Percentiles rank a stretch among this genome's conserved stretches.
These are phyloP conservation scores for Mionectes olivaceus DNA, from an alignment of 2,797 vertebrate genomes.

Conservation along the genomic window DNA sequence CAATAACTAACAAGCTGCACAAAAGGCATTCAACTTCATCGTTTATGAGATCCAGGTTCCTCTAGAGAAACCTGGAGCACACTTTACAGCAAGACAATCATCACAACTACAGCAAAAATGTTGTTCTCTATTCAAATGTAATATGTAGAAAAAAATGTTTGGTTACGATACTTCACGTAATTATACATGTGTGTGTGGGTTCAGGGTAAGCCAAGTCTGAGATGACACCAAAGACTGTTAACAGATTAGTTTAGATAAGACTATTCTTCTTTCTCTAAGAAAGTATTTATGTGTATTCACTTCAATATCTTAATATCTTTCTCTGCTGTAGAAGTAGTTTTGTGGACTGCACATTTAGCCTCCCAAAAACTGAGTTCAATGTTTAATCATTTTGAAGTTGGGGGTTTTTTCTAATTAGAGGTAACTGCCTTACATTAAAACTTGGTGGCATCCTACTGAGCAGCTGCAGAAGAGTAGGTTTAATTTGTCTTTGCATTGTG, in stretches of 20 bases:
- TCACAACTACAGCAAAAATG: not conserved
- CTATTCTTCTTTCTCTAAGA: no score
- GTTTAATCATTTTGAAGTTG: no score
- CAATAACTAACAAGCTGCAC: constrained; percentile 31
- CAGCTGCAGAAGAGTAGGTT: not conserved
- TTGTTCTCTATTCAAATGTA: constrained; percentile 18
- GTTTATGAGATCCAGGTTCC: constrained; percentile 12
- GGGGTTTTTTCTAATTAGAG: not conserved
- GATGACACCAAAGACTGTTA: no score
- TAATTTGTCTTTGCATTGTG: not conserved
- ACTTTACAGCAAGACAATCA: not conserved
- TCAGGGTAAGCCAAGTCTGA: no score
- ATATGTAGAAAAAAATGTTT: not conserved
- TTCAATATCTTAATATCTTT: no score
- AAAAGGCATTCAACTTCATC: constrained; percentile 4
- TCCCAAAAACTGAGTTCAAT: no score
- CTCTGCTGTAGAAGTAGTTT: no score
- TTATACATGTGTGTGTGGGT: no score
- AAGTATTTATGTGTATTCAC: no score
- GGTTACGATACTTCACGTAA: no score
- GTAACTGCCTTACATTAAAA: not conserved
- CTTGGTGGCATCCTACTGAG: not conserved
- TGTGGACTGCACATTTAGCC: no score
- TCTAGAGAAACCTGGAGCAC: constrained; percentile 31
- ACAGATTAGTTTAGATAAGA: no score